Percentiles rank a stretch among this genome's conserved stretches.
Evolutionary conservation across 2,113 vertebrate genomes (phyloP).

Genomic region (mouse (Mus musculus)): DNA sequence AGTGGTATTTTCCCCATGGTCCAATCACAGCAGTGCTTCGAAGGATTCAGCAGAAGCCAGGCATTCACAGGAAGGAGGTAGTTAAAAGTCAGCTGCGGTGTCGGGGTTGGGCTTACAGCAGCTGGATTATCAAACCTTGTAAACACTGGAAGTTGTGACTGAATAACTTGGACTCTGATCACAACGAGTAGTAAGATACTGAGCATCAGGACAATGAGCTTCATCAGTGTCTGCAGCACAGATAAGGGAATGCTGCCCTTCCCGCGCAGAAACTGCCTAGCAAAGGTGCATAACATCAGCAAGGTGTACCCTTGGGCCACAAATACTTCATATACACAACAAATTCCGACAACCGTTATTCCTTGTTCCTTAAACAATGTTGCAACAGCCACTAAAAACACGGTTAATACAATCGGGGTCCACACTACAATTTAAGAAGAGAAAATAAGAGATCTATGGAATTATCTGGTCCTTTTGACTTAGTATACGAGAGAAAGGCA

Average conservation of each 20-base stretch:
- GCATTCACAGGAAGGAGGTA: slow-evolving; percentile 98
- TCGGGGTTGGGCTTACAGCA: slow-evolving; percentile 94
- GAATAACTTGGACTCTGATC: too few relatives aligned
- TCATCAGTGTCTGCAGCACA: too few relatives aligned
- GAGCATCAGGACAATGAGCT: too few relatives aligned
- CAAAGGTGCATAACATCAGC: too few relatives aligned
- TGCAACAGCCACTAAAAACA: slow-evolving; percentile 94
- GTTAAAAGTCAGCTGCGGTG: slow-evolving; percentile 97
- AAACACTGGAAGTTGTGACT: too few relatives aligned
- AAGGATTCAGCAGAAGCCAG: slow-evolving; percentile 97
- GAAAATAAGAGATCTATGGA: slow-evolving; percentile 74
- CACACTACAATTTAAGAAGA: slow-evolving; percentile 90
- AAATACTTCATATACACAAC: slow-evolving; percentile 98
- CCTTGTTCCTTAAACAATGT: slow-evolving; percentile 99
- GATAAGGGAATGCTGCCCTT: too few relatives aligned
- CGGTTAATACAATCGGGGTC: slow-evolving; percentile 94
- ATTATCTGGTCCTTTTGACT: slow-evolving; percentile 94
- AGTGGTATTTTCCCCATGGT: slow-evolving; percentile 99
- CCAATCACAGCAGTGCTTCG: slow-evolving; percentile 98
- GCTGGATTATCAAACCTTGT: slow-evolving; percentile 99
- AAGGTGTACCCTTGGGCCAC: slow-evolving; percentile 97
- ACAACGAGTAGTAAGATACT: too few relatives aligned
- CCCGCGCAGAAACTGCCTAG: too few relatives aligned
- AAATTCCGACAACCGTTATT: slow-evolving; percentile 98
- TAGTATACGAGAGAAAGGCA: slow-evolving; percentile 97